These are phyloP conservation scores for Chloroclystis v-ata DNA, from an alignment of 2,888 invertebrate genomes.

Conservation along the genomic window DNA sequence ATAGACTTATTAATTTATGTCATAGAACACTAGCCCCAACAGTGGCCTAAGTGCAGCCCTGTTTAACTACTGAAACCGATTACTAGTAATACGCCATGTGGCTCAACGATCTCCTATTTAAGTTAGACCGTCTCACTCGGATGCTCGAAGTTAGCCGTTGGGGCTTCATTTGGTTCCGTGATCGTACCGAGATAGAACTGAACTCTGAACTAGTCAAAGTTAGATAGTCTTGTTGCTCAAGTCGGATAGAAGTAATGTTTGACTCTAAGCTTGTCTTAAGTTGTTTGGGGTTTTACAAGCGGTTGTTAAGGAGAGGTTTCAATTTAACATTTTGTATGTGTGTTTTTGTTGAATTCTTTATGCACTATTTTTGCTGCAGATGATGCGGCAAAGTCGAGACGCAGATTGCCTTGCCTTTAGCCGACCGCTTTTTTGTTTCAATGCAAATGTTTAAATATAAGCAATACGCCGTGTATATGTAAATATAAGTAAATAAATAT, in stretches of 20 bases:
- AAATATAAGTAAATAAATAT: no score
- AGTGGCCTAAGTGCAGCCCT: neutral
- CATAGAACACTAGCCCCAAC: neutral
- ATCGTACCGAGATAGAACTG: constrained; percentile 38
- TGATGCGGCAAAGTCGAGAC: no score
- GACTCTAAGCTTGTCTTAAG: neutral
- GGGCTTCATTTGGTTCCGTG: constrained; percentile 39
- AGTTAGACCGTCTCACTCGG: constrained; percentile 40
- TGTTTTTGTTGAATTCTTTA: no score
- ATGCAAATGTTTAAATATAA: no score
- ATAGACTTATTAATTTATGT: no score
- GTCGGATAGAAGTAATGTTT: constrained; percentile 1
- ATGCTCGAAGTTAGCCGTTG: constrained; percentile 33
- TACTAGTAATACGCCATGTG: constrained; percentile 21
- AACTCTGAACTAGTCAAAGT: constrained; percentile 25
- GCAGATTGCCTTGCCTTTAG: no score
- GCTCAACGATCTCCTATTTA: constrained; percentile 44
- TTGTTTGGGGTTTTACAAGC: neutral
- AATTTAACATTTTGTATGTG: no score
- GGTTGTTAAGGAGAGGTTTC: no score
- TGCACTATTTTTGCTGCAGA: no score
- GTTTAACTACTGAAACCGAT: constrained; percentile 17
- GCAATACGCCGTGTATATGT: no score
- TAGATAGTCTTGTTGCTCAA: constrained; percentile 19
- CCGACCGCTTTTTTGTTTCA: no score